Evolutionary conservation across 2,113 vertebrate genomes (phyloP), one percentile per base, ranked within the genome.

Genomic region (Zosterops lateralis): DNA sequence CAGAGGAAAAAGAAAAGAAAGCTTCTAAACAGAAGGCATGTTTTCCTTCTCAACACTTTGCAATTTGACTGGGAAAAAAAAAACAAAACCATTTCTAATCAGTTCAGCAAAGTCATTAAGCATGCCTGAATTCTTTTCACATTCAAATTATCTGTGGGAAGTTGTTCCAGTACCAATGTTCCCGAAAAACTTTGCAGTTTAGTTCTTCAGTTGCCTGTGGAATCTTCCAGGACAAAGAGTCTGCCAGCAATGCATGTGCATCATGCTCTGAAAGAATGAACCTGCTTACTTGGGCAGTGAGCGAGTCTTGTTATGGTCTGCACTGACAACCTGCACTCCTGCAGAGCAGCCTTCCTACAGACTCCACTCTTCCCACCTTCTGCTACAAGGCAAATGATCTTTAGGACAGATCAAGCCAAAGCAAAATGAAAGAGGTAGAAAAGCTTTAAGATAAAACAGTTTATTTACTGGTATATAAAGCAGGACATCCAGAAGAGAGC

Each of bases 251-350:
- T 82, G 77, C 71, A 64, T 31, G 32, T 22, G 8, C 53, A 87
- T 36, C 19, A 47, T 7, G 5, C 17, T 58, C 42, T 25, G 16
- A 73, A 68, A 76, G 44, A 80, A 78, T 5, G 3, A 74, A 51
- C 21, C 20, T 7, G 6, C 44, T 78, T 26, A n/a, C 28, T 89
- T 68, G 0, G 1, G 34, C 65, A 87, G n/a, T 0, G 4, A 77
- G 50, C 10, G 15, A 0, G 0, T 22, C 65, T 56, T 53, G 21
- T 28, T 48, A 34, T 0, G 1, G 14, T 11, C 65, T 74, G 58
- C 31, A 13, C 18, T 64, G 47, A 57, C 36, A 83, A 58, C 47
- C 29, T 58, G 53, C 16, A 4, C 32, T 86, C 28, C 45, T 48
- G 53, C 50, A 93, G 28, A 38, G 2, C n/a, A 45, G 29, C 36